phyloP scores from a whole-genome alignment of 2,113 vertebrate species.

The Pachycephala philippinensis region DNA sequence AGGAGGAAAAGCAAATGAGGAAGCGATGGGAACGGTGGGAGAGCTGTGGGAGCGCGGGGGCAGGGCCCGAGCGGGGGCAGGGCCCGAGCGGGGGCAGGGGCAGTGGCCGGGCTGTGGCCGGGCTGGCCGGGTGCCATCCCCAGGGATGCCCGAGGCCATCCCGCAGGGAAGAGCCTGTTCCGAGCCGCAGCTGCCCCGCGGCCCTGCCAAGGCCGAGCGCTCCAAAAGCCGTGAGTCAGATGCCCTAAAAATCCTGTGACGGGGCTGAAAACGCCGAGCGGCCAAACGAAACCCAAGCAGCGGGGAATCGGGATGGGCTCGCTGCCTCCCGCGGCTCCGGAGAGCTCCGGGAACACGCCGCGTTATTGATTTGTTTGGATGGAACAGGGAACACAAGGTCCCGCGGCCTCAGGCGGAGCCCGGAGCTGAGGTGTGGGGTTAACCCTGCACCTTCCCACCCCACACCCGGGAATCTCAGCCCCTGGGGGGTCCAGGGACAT shows the following conservation, averaged over 20 bases:
- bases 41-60: background rate
- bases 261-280: background rate
- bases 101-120: background rate
- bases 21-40: accelerated
- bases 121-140: background rate
- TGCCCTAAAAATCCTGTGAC: background rate
- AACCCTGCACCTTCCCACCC: background rate
- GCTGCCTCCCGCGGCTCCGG: background rate
- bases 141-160: accelerated
- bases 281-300: accelerated
- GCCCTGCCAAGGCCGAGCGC: background rate
- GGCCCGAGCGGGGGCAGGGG: background rate
- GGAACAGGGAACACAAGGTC: background rate
- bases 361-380: background rate
- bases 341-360: background rate
- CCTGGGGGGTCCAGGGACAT: background rate
- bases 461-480: accelerated
- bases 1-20: background rate
- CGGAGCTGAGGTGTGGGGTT: background rate
- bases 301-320: background rate
- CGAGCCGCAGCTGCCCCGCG: background rate
- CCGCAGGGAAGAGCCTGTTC: background rate
- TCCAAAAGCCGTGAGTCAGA: background rate
- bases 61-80: background rate
- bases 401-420: background rate